A percentile compares a stretch with the other conserved stretches of the same genome.
Conservation (phyloP, 2,113 vertebrate species). For the Rynchops niger region DNA sequence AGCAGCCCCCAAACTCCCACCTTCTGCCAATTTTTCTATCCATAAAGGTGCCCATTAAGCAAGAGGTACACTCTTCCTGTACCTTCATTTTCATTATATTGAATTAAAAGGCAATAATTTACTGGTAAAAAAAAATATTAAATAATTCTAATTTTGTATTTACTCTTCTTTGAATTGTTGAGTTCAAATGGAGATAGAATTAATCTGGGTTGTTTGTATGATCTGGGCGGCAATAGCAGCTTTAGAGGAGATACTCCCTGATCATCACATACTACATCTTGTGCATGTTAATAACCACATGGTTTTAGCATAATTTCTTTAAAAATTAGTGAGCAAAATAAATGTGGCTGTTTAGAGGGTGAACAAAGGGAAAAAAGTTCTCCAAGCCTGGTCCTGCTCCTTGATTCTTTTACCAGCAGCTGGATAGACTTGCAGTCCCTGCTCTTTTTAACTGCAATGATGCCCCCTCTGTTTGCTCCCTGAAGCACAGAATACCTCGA, state of each 20-base stretch:
- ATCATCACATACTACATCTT: background rate
- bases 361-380: background rate
- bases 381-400: background rate
- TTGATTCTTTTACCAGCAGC: background rate
- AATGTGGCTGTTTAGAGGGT: background rate
- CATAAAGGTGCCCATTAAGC: background rate
- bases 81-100: background rate
- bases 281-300: background rate
- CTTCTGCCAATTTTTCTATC: background rate
- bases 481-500: background rate
- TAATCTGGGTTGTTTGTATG: background rate
- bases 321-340: background rate
- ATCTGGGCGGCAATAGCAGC: background rate
- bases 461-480: background rate
- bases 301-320: background rate
- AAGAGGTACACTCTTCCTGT: background rate
- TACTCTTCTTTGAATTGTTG: background rate
- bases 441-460: background rate
- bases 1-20: background rate
- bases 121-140: background rate
- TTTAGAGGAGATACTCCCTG: background rate
- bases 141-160: background rate
- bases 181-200: background rate
- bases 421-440: background rate
- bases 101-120: background rate